Conservation (phyloP, 2,113 vertebrate genomes). For the Amphilophus citrinellus region DNA sequence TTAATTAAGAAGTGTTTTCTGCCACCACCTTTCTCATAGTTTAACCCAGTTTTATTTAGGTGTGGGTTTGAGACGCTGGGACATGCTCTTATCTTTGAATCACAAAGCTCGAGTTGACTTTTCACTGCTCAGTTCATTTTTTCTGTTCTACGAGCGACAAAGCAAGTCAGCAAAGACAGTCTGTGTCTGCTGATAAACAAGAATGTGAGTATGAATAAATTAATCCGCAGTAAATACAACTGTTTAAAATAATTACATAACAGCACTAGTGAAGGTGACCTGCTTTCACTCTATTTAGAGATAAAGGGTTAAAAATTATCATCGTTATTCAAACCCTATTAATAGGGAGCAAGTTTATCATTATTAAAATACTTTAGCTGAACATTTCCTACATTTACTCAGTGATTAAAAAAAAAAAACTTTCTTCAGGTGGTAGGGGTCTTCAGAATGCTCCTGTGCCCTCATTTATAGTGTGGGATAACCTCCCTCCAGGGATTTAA, state of each 20-base stretch:
- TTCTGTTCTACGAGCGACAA: background rate
- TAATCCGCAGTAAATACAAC: background rate
- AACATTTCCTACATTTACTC: background rate
- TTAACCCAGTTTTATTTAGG: background rate
- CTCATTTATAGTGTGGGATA: constrained; percentile 11
- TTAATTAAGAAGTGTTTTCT: background rate
- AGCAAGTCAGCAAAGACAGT: background rate
- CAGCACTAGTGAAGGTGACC: background rate
- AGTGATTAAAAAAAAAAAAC: background rate
- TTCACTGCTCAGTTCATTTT: background rate
- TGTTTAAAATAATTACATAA: background rate
- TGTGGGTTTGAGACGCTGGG: background rate
- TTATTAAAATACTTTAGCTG: background rate
- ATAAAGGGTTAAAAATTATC: background rate
- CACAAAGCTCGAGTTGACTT: background rate
- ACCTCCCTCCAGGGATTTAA: constrained; percentile 21
- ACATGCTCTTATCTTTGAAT: background rate
- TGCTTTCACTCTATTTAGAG: background rate
- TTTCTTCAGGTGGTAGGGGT: background rate
- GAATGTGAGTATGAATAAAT: constrained; percentile 5
- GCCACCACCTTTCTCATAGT: background rate
- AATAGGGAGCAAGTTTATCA: background rate
- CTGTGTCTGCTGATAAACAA: background rate
- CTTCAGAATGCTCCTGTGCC: background rate
- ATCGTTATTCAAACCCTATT: background rate